Base-by-base conservation (phyloP, 2,797 vertebrate genomes). In the Rhinophrynus dorsalis region DNA sequence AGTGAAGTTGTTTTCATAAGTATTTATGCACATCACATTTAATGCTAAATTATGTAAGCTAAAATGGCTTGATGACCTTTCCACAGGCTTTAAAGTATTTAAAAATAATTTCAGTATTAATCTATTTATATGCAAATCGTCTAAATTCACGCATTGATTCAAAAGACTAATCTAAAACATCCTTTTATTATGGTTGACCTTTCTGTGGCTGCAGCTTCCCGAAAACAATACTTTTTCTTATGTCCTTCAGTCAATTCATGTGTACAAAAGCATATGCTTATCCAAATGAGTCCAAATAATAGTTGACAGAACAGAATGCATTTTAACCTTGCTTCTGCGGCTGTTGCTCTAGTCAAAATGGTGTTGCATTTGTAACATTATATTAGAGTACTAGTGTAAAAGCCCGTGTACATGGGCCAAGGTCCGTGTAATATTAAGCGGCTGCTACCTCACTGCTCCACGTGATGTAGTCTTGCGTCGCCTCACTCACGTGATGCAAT, bases 71-170 rank as follows among this genome's bases (percentile, higher is more conserved):
- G 80, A 78, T 89, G 88, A 91, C 88, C 88, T 91, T 89, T 78
- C 78, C 83, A 66, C 77, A 83, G 80, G 86, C 86, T 79, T 86
- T 86, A 82, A 84, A 85, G 89, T 78, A 85, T 82, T 84, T 83
- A 84, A 87, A 87, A 86, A 86, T 84, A 81, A 86, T 85, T 86
- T 88, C 79, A 85, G 67, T 84, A 89, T 90, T 87, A 89, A 80
- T 72, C 84, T 80, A 89, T 91, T 91, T 91, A 85, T 88, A 92
- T 91, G 90, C 87, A 91, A 90, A 92, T 91, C 86, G 64, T 69
- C 86, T 84, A 88, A 90, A 90, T 92, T 88, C 82, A 82, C 89
- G 83, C 82, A 88, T 89, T 86, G 83, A 89, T 90, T 90, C 84
- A 82, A 84, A 88, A 87, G 83, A 85, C 85, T 88, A 87, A 88